Percentiles rank a stretch among this genome's conserved stretches.
Evolutionary conservation across 2,113 vertebrate species (phyloP).

Genomic region (Ochotona princeps): DNA sequence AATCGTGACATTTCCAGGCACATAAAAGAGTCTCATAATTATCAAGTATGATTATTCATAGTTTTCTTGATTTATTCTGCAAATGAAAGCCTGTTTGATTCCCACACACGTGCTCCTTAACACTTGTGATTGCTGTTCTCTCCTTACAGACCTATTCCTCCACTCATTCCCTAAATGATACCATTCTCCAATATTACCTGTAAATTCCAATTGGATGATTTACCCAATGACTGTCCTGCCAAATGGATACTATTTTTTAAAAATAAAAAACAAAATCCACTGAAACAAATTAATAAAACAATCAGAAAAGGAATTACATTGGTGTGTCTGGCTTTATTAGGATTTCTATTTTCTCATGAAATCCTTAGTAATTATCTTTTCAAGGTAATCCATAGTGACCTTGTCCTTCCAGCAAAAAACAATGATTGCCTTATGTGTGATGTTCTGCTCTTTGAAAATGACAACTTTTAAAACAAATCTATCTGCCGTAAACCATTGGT

Average conservation of each 20-base stretch:
- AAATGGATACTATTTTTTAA: background rate
- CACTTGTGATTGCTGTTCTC: background rate
- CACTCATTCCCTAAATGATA: background rate
- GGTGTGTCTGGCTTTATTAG: background rate
- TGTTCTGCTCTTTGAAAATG: slow-evolving; percentile 26
- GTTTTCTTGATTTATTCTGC: background rate
- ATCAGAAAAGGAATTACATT: background rate
- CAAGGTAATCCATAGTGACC: background rate
- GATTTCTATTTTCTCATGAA: slow-evolving; percentile 43
- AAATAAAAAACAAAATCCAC: slow-evolving; percentile 48
- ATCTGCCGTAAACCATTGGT: slow-evolving; percentile 15
- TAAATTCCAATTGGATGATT: background rate
- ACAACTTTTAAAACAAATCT: background rate
- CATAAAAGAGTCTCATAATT: background rate
- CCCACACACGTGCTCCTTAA: background rate
- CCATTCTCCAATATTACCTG: background rate
- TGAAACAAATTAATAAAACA: background rate
- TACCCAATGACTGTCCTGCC: background rate
- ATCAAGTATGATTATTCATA: background rate
- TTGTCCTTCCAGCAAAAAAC: background rate
- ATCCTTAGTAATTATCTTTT: slow-evolving; percentile 26
- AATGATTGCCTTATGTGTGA: slow-evolving; percentile 30
- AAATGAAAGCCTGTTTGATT: background rate
- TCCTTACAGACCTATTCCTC: background rate
- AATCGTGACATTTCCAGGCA: background rate